Evolutionary conservation across 2,797 vertebrate species (phyloP).

Genomic region (Choloepus didactylus): DNA sequence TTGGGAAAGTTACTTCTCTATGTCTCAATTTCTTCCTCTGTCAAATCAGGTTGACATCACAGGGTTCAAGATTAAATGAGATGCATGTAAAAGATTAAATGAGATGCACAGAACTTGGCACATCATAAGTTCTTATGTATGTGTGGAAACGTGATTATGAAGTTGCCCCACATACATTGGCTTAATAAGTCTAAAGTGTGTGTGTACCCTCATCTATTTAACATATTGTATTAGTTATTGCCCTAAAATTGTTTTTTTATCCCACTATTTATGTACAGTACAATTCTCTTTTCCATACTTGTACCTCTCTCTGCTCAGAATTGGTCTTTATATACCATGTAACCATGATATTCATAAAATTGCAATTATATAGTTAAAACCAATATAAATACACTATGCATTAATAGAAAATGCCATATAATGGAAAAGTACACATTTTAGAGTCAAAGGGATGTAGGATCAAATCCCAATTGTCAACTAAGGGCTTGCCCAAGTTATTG

Average conservation of each 20-base stretch:
- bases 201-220: background rate
- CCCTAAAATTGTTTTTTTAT: background rate
- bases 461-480: background rate
- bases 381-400: background rate
- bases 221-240: background rate
- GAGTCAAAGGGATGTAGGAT: background rate
- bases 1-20: background rate
- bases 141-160: background rate
- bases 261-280: background rate
- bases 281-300: background rate
- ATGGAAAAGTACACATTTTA: background rate
- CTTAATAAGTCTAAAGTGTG: background rate
- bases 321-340: background rate
- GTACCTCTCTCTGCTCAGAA: background rate
- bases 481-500: background rate
- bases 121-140: background rate
- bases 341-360: background rate
- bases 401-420: background rate
- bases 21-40: background rate
- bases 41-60: background rate
- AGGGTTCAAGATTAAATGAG: slow-evolving; percentile 6
- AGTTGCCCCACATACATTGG: background rate
- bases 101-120: background rate
- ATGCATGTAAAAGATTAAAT: background rate
- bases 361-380: slow-evolving; percentile 41